Base-by-base conservation (phyloP, 2,888 invertebrate species). In the Teleogryllus oceanicus region DNA sequence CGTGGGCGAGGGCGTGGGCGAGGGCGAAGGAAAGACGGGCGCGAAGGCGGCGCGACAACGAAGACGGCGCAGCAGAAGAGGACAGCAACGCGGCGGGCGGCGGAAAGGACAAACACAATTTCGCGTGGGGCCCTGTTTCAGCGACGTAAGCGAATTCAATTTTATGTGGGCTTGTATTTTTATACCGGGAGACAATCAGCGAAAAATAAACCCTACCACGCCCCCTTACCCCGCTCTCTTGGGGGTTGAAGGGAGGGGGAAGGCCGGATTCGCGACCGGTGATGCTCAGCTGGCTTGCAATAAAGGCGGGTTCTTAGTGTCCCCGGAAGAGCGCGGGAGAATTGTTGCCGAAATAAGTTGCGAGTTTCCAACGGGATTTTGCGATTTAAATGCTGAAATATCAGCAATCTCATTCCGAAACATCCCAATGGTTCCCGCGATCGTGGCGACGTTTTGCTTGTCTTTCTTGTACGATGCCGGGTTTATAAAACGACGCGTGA, bases 101-200 rank as follows among this genome's bases (percentile, higher is more conserved):
- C 37, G 37, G 37, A 37, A 62, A 62, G 62, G 62, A 62, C 62
- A 62, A 62, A 62, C 62, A 62, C 62, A 62, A 62, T 62, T 62
- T 62, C 62, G 62, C 62, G 62, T 37, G 37, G n/a, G 62, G 62
- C n/a, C 62, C 62, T 62, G 62, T 62, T 62, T 62, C 62, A n/a
- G 62, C 62, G 62, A 62, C 62, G 62, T 62, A 62, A 62, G 62
- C 62, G 62, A 62, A 62, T 62, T 62, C 62, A 62, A 62, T 62
- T 62, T 62, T 62, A 62, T 62, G 62, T 62, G 62, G 62, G 16
- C 62, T 62, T 62, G 62, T 62, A 62, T 62, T 62, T 13, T 62
- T 62, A 62, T 62, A n/a, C 62, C n/a, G 8, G 62, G 62, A 62
- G 62, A 62, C 62, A 62, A 62, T 62, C 62, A 62, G 62, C 62